Evolutionary conservation across 2,888 invertebrate species (phyloP).

Genomic region (Conus canariensis): DNA sequence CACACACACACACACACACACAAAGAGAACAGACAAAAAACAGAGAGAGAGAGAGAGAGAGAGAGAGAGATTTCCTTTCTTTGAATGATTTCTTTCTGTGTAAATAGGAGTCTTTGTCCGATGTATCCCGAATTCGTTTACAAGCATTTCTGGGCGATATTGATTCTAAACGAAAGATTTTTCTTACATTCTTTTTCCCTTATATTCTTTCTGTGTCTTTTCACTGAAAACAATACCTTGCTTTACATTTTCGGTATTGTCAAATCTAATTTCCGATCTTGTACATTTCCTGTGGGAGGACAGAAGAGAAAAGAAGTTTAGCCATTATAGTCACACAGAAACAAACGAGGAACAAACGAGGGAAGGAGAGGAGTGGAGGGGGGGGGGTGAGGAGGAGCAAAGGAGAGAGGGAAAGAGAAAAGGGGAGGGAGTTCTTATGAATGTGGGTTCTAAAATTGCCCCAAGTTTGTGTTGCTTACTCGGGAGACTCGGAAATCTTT

Average conservation of each 20-base stretch:
- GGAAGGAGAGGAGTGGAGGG: not conserved
- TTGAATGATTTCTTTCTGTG: no score
- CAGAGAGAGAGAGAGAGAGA: not conserved
- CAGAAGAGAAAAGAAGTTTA: not conserved
- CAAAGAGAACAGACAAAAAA: not conserved
- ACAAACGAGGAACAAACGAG: not conserved
- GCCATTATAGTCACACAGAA: no score
- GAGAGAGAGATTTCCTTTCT: no score
- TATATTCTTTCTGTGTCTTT: no score
- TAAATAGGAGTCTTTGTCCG: not conserved
- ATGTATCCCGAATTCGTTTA: not conserved
- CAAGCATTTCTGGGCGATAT: no score
- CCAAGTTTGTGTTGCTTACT: no score
- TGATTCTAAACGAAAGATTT: not conserved
- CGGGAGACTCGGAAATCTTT: no score
- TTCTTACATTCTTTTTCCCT: no score
- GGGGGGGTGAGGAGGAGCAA: not conserved
- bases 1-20: not conserved
- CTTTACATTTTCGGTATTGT: not conserved
- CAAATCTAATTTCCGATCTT: no score
- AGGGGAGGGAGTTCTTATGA: not conserved
- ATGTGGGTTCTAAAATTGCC: no score
- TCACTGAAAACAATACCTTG: no score
- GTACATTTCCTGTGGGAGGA: not conserved
- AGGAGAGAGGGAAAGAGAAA: not conserved